A percentile compares a stretch with the other conserved stretches of the same genome.
phyloP scores from a whole-genome alignment of 2,797 vertebrate genomes.

The Danio aesculapii region DNA sequence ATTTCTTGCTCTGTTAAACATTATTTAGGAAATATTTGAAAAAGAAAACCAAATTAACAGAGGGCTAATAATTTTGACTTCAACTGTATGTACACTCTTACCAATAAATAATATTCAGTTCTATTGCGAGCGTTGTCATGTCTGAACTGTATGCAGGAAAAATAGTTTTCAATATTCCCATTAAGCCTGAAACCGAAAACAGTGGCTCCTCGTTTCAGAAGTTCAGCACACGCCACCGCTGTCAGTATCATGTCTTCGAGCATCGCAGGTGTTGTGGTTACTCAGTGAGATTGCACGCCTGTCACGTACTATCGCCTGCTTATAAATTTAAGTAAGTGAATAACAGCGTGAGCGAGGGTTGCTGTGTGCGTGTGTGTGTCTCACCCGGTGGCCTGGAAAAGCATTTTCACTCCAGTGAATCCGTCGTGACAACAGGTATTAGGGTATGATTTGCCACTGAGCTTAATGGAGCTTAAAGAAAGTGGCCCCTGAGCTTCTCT shows the following conservation, averaged over 20 bases:
- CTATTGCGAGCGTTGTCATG: no score
- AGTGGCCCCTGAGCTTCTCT: conserved; percentile 70
- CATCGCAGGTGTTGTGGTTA: conserved; percentile 23
- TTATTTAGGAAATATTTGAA: no score
- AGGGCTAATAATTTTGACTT: no score
- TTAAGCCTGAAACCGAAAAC: background rate
- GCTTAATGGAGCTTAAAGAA: conserved; percentile 79
- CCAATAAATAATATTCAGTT: no score
- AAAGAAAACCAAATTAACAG: no score
- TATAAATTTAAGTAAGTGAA: conserved; percentile 50
- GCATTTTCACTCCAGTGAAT: conserved; percentile 70
- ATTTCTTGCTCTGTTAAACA: no score
- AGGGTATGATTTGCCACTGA: conserved; percentile 73
- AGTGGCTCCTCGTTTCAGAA: background rate
- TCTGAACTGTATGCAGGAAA: background rate
- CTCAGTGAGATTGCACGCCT: conserved; percentile 35
- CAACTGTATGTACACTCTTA: no score
- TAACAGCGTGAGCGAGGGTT: conserved; percentile 27
- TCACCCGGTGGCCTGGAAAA: conserved; percentile 69
- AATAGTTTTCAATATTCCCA: background rate
- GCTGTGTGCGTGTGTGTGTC: conserved; percentile 49
- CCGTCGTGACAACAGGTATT: conserved; percentile 77
- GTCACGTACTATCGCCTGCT: conserved; percentile 36
- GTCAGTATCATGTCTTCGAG: conserved; percentile 9
- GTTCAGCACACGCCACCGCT: conserved; percentile 6